phyloP scores from a whole-genome alignment of 92 coral and sea anemone species.

The Montipora capitata region DNA sequence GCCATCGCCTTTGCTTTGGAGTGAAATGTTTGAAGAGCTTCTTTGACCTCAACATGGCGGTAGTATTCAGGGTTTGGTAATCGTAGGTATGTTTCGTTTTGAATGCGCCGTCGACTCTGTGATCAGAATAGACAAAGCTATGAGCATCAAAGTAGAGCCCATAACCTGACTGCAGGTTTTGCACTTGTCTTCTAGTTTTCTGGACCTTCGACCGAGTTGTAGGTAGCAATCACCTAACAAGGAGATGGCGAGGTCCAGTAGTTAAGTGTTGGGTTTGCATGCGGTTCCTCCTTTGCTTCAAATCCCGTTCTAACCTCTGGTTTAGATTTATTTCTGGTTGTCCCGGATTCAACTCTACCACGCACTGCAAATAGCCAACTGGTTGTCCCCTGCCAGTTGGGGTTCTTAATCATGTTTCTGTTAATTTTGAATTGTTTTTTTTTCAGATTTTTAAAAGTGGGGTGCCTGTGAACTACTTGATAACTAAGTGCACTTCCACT shows the following conservation, averaged over 20 bases:
- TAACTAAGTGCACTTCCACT: too few species aligned
- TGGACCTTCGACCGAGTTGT: conserved; percentile 11
- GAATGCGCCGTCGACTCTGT: conserved; percentile 24
- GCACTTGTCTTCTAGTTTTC: conserved; percentile 28
- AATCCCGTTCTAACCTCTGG: too few species aligned
- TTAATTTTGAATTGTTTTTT: background rate
- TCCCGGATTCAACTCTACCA: too few species aligned
- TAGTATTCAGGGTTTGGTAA: conserved; percentile 49
- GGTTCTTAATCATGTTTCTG: too few species aligned
- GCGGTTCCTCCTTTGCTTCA: too few species aligned
- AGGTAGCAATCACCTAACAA: background rate
- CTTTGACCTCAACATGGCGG: conserved; percentile 54
- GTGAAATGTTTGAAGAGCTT: conserved; percentile 61
- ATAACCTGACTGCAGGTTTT: conserved; percentile 53
- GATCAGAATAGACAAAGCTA: conserved; percentile 21
- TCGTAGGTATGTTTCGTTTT: conserved; percentile 5
- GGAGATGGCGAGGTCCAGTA: too few species aligned
- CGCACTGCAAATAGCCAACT: too few species aligned
- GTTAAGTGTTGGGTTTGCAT: too few species aligned
- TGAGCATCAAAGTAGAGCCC: conserved; percentile 45
- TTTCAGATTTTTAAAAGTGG: too few species aligned
- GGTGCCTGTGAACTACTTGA: too few species aligned
- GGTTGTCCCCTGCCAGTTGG: too few species aligned
- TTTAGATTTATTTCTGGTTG: too few species aligned
- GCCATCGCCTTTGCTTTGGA: conserved; percentile 53